Evolutionary conservation across 2,797 vertebrate genomes (phyloP), one percentile per base, ranked within the genome.

Genomic region (Glyptemys insculpta): DNA sequence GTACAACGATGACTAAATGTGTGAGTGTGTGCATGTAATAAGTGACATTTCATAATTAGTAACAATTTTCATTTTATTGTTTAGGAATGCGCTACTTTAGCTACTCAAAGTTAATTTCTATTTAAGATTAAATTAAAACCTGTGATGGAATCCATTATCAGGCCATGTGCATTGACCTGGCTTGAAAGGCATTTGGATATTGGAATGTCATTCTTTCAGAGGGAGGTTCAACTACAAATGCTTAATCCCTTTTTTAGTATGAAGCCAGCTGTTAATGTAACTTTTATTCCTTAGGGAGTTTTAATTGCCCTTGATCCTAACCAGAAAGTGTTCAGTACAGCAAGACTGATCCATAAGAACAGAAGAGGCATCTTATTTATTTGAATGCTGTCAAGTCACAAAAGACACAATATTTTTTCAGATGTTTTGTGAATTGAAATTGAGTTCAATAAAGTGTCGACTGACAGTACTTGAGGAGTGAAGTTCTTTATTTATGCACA

Each of bases 101-200:
- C 34, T 85, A 91, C 88, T 79, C 76, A 93, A 85, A 89, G 59
- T 53, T 72, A 91, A 41, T 23, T 94, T 94, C 37, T 91, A 19
- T 54, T 85, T 88, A 78, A 81, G 93, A 81, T 1, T 65, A 91
- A 92, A 87, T 34, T 68, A 41, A 78, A 2, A 1, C 21, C 87
- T 76, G 6, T 1, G 31, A 89, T 85, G 88, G 88, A 94, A 91
- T 41, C 89, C 81, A 91, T 91, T 93, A 89, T 87, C 56, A 93
- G 8, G 53, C 86, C 57, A 49, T 18, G 29, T 15, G 74, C 41
- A 49, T 49, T 78, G 44, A 78, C 74, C 74, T 49, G 74, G 27
- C 7, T 49, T 78, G 44, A 78, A 49, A 78, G 41, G 41, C 74
- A 72, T 78, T 78, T 16, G 44, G 15, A 78, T 78, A 78, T 18